Conservation (phyloP, 2,888 invertebrate genomes). For the Diplazon laetatorius region DNA sequence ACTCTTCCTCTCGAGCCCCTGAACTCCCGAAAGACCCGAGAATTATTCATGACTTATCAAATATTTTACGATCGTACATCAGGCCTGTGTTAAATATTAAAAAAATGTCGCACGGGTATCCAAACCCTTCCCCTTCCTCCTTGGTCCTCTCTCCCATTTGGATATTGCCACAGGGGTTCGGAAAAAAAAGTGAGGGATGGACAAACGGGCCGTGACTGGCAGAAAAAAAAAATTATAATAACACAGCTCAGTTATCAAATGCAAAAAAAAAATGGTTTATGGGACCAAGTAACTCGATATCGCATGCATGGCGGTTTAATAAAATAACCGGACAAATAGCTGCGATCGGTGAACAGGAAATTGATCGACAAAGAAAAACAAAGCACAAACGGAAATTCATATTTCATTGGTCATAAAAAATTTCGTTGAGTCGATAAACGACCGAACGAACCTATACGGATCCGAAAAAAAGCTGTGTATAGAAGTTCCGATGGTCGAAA, state of each 20-base stretch:
- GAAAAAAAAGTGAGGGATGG: not conserved
- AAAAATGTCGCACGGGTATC: constrained; percentile 48
- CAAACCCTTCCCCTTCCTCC: too few species aligned
- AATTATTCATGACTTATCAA: constrained; percentile 58
- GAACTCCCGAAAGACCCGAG: not conserved
- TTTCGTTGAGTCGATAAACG: too few species aligned
- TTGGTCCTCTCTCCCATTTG: too few species aligned
- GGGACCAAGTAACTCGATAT: not conserved
- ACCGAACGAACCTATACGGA: too few species aligned
- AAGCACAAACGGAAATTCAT: not conserved
- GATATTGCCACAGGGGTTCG: constrained; percentile 25
- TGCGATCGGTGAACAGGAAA: not conserved
- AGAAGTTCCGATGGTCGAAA: not conserved
- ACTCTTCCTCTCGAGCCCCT: constrained; percentile 6
- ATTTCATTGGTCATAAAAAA: not conserved
- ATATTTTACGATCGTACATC: constrained; percentile 53
- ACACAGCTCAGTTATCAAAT: too few species aligned
- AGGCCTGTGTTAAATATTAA: constrained; percentile 52
- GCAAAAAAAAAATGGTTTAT: not conserved
- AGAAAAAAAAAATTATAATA: not conserved
- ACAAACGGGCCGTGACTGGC: not conserved
- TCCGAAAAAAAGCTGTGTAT: not conserved
- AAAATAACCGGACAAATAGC: too few species aligned
- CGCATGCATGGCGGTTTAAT: too few species aligned
- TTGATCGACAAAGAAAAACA: not conserved